Evolutionary conservation across 2,797 vertebrate species (phyloP).

Genomic region (Eulemur mongoz): DNA sequence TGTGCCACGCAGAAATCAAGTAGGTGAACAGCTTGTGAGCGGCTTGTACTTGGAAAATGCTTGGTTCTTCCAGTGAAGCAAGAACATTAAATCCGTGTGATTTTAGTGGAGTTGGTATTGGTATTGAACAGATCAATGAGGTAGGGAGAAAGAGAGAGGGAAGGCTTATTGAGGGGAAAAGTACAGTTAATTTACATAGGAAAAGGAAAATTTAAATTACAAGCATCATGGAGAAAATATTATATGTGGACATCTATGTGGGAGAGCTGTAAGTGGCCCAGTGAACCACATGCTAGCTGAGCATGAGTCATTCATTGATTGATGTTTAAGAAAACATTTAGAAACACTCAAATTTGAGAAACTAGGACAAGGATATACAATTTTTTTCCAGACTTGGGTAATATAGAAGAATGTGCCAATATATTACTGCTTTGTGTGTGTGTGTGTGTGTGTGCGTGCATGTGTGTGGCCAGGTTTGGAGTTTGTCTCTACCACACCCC

Average conservation of each 20-base stretch:
- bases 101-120: neutral
- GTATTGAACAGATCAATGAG: neutral
- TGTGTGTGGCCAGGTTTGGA: neutral
- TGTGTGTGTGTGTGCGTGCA: neutral
- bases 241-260: neutral
- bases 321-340: neutral
- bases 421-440: neutral
- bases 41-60: neutral
- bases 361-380: neutral
- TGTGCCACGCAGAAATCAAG: neutral
- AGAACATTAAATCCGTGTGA: neutral
- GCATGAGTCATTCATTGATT: neutral
- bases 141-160: neutral
- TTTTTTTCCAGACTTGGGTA: neutral
- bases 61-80: conserved; percentile 4
- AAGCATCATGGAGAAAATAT: neutral
- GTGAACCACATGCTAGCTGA: neutral
- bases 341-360: conserved; percentile 41
- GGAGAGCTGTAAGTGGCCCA: rapidly evolving
- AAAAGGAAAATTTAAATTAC: neutral
- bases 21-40: neutral
- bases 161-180: neutral
- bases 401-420: neutral
- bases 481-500: neutral
- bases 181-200: neutral